A percentile compares a stretch with the other conserved stretches of the same genome.
These are phyloP conservation scores for Syrphus vitripennis DNA, from an alignment of 2,888 invertebrate species.

Conservation along the genomic window DNA sequence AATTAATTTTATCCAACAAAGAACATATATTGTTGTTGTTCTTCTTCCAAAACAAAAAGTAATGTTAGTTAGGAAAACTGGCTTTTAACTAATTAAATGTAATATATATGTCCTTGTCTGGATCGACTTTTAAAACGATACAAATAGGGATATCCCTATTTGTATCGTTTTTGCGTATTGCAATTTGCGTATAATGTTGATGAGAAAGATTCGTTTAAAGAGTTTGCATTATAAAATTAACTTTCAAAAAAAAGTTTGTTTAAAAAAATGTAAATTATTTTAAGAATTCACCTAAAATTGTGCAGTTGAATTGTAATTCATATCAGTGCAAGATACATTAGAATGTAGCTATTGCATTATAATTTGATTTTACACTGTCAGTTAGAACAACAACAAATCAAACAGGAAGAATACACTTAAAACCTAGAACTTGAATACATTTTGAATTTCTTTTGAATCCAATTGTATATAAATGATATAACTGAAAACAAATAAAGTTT, in stretches of 20 bases:
- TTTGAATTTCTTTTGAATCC: constrained; percentile 55
- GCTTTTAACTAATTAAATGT: neutral
- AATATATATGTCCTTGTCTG: neutral
- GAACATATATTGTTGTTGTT: neutral
- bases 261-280: constrained; percentile 9
- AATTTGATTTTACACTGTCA: constrained; percentile 6
- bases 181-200: neutral
- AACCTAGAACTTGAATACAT: constrained; percentile 44
- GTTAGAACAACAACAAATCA: neutral
- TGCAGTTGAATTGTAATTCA: neutral
- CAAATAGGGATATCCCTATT: neutral
- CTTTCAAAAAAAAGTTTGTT: neutral
- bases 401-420: constrained; percentile 15
- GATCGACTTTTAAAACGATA: neutral
- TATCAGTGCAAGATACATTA: neutral
- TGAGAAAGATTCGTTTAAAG: neutral
- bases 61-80: neutral
- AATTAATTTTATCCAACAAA: neutral
- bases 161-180: no score
- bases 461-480: constrained; percentile 65
- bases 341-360: constrained; percentile 6
- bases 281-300: constrained; percentile 6
- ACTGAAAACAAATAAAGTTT: constrained; percentile 70
- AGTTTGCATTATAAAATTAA: constrained; percentile 17
- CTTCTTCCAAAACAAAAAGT: neutral